Evolutionary conservation across 2,797 vertebrate species (phyloP), one percentile per base, ranked within the genome.

Genomic region (Cynodonichthys magdalenae): DNA sequence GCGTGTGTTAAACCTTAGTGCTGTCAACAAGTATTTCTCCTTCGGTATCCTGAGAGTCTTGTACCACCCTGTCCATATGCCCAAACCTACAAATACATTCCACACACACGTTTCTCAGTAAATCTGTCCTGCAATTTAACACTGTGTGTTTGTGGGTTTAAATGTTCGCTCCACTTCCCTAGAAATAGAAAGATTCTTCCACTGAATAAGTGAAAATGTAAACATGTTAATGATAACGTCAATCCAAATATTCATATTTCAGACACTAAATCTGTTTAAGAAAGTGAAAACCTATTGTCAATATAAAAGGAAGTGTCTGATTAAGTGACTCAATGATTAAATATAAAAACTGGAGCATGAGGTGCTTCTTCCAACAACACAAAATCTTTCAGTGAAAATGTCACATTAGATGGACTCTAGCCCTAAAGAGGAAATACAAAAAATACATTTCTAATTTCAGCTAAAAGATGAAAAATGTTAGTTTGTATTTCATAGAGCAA

Each of bases 21-120:
- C 52, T 56, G 79, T 76, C 62, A 74, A 78, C 72, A 77, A 78
- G 18, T 42, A 24, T 31, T 48, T 44, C 7, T 46, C 27, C 17
- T 18, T 42, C 18, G 6, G 20, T 11, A n/a, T 44, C 39, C 53
- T 48, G 54, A 81, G 59, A 76, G 59, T 66, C 72, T 78, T 55
- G 72, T 42, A 63, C 48, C 74, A 79, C 67, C 49, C 54, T 54
- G 75, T 81, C 85, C 80, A 75, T 47, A 18, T 47, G 45, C 45
- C 45, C 45, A 47, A 20, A 47, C 44, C 9, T 59, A 64, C 67
- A 77, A 80, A 78, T 76, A 73, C 70, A 54, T 59, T 58, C 52
- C 69, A 77, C 67, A 46, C 72, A 71, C 69, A 55, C 24, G 48
- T 74, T 73, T 68, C 46, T 63, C 50, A 29, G 34, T 39, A 58